A percentile compares a stretch with the other conserved stretches of the same genome.
These are phyloP conservation scores for Ceratothoa steindachneri DNA, from an alignment of 2,888 invertebrate genomes.

Conservation along the genomic window DNA sequence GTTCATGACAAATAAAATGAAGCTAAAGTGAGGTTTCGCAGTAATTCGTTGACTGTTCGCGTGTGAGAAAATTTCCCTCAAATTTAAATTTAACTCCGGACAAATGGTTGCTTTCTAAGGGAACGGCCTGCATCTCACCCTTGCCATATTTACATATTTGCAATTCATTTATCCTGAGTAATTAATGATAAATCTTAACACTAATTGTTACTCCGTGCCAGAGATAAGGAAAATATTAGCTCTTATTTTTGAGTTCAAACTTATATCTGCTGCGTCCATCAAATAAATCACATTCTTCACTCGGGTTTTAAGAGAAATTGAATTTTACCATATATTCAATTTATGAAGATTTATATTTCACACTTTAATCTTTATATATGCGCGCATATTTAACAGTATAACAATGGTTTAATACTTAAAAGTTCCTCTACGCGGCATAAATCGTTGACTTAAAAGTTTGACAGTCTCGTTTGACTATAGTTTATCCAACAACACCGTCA, in stretches of 20 bases:
- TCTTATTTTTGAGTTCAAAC: not conserved
- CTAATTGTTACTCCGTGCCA: not conserved
- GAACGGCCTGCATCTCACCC: too few species aligned
- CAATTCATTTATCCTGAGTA: not conserved
- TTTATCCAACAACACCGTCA: too few species aligned
- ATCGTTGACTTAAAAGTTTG: too few species aligned
- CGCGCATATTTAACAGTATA: not conserved
- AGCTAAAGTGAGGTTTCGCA: too few species aligned
- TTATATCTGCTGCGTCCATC: not conserved
- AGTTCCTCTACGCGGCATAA: not conserved
- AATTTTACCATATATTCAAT: not conserved
- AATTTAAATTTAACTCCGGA: too few species aligned
- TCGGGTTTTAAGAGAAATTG: not conserved
- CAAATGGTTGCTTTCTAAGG: too few species aligned
- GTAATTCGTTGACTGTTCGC: too few species aligned
- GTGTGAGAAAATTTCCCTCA: too few species aligned
- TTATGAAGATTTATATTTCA: not conserved
- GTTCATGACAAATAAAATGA: too few species aligned
- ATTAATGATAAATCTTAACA: not conserved
- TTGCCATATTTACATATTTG: not conserved
- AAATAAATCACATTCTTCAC: not conserved
- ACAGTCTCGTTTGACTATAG: too few species aligned
- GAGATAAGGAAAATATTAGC: not conserved
- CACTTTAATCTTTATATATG: not conserved
- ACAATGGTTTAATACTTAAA: not conserved